A percentile compares a stretch with the other conserved stretches of the same genome.
Evolutionary conservation across 2,113 vertebrate genomes (phyloP).

Genomic region (Oreotrochilus melanogaster): DNA sequence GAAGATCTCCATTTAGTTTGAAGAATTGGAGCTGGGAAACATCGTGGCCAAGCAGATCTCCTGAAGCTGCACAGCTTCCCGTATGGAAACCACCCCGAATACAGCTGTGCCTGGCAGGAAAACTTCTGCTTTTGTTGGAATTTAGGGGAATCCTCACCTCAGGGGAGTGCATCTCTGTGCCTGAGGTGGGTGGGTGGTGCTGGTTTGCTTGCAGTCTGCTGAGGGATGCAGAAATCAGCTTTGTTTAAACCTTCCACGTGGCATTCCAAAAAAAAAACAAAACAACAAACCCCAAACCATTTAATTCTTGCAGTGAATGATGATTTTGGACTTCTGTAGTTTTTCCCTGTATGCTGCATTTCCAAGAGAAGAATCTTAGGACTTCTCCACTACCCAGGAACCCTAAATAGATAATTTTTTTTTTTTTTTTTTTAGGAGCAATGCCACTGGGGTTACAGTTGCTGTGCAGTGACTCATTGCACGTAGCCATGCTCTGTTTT

Average conservation of each 20-base stretch:
- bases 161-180: background rate
- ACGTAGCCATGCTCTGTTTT: background rate
- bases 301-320: background rate
- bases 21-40: background rate
- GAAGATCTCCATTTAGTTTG: background rate
- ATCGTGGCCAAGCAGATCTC: background rate
- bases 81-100: background rate
- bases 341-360: background rate
- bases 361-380: background rate
- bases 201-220: background rate
- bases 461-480: rapidly evolving
- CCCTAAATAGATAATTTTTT: too few species aligned
- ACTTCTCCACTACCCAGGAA: rapidly evolving
- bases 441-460: rapidly evolving
- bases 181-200: rapidly evolving
- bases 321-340: background rate
- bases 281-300: too few species aligned
- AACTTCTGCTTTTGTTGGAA: background rate
- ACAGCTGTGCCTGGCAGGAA: background rate
- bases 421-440: background rate
- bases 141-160: background rate
- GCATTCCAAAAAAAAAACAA: background rate
- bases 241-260: background rate
- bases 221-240: background rate
- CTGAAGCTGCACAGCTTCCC: background rate